Conservation (phyloP, 2,797 vertebrate species). For the Emydoidea blandingii region DNA sequence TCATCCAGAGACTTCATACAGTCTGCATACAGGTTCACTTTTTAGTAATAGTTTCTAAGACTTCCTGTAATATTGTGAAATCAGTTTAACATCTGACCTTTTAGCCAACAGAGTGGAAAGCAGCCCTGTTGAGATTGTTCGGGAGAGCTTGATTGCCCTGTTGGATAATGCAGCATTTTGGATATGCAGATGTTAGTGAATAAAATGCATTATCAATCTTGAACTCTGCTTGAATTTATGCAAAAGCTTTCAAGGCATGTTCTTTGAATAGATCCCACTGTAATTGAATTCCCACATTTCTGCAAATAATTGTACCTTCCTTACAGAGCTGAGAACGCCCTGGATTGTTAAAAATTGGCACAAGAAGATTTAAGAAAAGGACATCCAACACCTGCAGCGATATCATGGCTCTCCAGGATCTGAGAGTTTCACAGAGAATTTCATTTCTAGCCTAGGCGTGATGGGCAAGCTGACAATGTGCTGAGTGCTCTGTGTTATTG, state of each 20-base stretch:
- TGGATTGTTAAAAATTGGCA: slow-evolving; percentile 30
- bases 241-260: slow-evolving; percentile 29
- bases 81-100: slow-evolving; percentile 56
- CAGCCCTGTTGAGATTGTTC: slow-evolving; percentile 12
- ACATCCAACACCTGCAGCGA: slow-evolving; percentile 21
- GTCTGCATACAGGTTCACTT: background rate
- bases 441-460: slow-evolving; percentile 57
- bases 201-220: slow-evolving; percentile 48
- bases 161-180: slow-evolving; percentile 37
- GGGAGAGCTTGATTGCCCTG: slow-evolving; percentile 35
- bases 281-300: slow-evolving; percentile 55
- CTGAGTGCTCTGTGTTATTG: slow-evolving; percentile 26
- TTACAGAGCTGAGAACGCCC: slow-evolving; percentile 27
- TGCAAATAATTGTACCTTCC: slow-evolving; percentile 23
- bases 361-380: slow-evolving; percentile 29
- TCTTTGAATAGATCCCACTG: slow-evolving; percentile 46
- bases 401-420: slow-evolving; percentile 31
- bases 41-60: background rate
- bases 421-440: slow-evolving; percentile 47
- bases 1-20: background rate
- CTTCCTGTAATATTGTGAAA: slow-evolving; percentile 20
- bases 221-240: slow-evolving; percentile 47
- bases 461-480: slow-evolving; percentile 38
- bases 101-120: slow-evolving; percentile 38
- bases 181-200: slow-evolving; percentile 51